These are phyloP conservation scores for Lithobates pipiens DNA, from an alignment of 2,797 vertebrate genomes.

Conservation along the genomic window DNA sequence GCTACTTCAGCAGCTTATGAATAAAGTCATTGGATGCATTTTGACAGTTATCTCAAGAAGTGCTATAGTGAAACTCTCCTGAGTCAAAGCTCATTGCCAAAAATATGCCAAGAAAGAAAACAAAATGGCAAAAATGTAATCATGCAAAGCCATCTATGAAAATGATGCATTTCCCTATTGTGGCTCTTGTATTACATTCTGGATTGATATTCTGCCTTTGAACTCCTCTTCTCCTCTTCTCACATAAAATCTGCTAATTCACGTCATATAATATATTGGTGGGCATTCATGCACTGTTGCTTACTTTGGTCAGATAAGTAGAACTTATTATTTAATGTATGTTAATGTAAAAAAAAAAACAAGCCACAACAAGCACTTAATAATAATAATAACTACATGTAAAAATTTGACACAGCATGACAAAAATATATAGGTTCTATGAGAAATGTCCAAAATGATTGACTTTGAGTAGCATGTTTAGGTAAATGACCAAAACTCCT, in stretches of 20 bases:
- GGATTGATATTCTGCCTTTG: neutral
- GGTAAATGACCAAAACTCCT: too few relatives aligned
- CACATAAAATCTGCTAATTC: neutral
- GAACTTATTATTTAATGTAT: neutral
- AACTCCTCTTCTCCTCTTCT: neutral
- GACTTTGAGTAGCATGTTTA: neutral
- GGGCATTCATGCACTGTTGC: neutral
- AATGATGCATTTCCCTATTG: constrained; percentile 1
- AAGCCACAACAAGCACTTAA: too few relatives aligned
- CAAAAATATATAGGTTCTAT: too few relatives aligned
- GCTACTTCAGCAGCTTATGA: constrained; percentile 7
- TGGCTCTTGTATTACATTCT: neutral
- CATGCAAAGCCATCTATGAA: constrained; percentile 1
- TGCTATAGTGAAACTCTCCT: neutral
- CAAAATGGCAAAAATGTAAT: constrained; percentile 7
- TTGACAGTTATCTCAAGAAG: neutral
- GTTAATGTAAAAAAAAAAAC: too few relatives aligned
- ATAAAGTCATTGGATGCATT: constrained; percentile 1
- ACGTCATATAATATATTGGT: neutral
- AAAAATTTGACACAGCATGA: too few relatives aligned
- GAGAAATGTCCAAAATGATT: too few relatives aligned
- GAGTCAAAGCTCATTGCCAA: constrained; percentile 4
- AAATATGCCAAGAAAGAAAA: neutral
- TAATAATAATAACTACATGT: too few relatives aligned
- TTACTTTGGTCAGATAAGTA: neutral